Base-by-base conservation (phyloP, 2,113 vertebrate genomes). In the Isurus oxyrinchus region DNA sequence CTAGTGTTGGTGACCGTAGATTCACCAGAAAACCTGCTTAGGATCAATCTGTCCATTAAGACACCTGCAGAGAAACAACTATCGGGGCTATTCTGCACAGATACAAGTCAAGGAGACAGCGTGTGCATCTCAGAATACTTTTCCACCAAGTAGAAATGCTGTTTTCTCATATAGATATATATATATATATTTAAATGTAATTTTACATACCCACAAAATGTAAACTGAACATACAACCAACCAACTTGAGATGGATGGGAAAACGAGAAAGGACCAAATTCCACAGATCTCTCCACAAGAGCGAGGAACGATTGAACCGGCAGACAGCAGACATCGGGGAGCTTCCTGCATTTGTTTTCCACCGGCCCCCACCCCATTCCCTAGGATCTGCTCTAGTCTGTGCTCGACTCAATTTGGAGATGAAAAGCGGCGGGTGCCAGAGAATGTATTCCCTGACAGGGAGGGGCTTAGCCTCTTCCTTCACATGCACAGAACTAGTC, bases 331-430 rank as follows among this genome's bases (percentile, higher is more conserved):
- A 5, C 25, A 14, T 3, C 13, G 6, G 40, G 14, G 94, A 35
- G 2, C 3, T 67, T 40, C 59, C 90, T 94, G n/a, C 90, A 10
- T 40, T 94, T 2, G n/a, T 16, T 23, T 40, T 5, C 55, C 27
- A 31, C 55, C 11, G 16, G 7, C 84, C 40, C n/a, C 81, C 81
- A 21, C 27, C 27, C 55, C 55, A 61, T 31, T 57, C 55, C 35
- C 88, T 35, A 31, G 27, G 53, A 25, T 27, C 90, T 63, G 57
- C 25, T 55, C 27, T 1, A 57, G 57, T 63, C 21, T 21, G 97
- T 97, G 96, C 97, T 97, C 79, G 2, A 13, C 44, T n/a, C 63
- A 5, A 10, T 93, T 86, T 96, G 25, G 27, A 90, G 13, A 53
- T 27, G 96, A 61, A 55, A 3, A 95, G 27, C 0, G 25, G 16